Base-by-base conservation (phyloP, 2,797 vertebrate species). In the Erithacus rubecula region DNA sequence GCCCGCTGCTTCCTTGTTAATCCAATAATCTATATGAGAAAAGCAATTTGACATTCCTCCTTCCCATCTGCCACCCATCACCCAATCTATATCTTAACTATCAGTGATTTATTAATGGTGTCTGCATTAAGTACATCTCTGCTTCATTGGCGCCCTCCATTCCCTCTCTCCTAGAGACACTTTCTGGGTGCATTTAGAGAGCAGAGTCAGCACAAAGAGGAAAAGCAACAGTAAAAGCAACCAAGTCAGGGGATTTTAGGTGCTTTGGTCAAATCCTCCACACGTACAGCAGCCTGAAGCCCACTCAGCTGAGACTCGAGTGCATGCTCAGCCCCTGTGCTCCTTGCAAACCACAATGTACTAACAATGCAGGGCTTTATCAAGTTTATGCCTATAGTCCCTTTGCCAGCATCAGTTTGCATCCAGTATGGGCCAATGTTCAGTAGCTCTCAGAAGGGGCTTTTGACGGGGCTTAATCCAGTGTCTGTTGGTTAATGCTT, bases 11-110 rank as follows among this genome's bases (percentile, higher is more conserved):
- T 98, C 96, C 97, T 97, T 98, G 97, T 98, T 98, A 98, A 98
- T 98, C 97, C 97, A 98, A 98, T 98, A 98, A 98, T 98, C 97
- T 98, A 98, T 98, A 98, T 98, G 97, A 98, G 98, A 98, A 98
- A 98, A 98, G 98, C 97, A 98, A 98, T 98, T 98, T 98, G 97
- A 98, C 88, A 83, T 98, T 97, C 97, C 97, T 97, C 95, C 96
- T 98, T 98, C 97, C 98, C 98, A 98, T 98, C 97, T 98, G 98
- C 97, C 37, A 49, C 97, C 97, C 97, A 98, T 98, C 98, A 98
- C 97, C 97, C 97, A 98, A 98, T 97, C 98, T 98, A 96, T 98
- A 98, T 97, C 97, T 98, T 98, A 98, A 98, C 97, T 96, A 98
- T 96, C 95, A 94, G 97, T 98, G 98, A 98, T 98, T 97, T 98